These are phyloP conservation scores for Ectobius pallidus DNA, from an alignment of 2,888 invertebrate genomes.

Conservation along the genomic window DNA sequence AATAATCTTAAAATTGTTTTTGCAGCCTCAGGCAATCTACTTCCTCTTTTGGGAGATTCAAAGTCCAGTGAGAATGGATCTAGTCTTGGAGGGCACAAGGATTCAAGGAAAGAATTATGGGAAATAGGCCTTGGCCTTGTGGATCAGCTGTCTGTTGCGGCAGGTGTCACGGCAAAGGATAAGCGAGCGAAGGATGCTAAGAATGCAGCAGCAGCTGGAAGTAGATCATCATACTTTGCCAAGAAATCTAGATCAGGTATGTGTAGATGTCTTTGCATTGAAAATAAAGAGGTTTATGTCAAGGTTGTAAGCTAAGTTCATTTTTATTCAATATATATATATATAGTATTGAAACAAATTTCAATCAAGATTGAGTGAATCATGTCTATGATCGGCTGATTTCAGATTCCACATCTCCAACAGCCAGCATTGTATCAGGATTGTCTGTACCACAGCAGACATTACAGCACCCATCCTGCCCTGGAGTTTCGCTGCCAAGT, in stretches of 20 bases:
- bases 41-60: conserved; percentile 37
- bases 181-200: conserved; percentile 85
- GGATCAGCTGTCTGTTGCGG: conserved; percentile 76
- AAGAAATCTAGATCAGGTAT: conserved; percentile 42
- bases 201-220: conserved; percentile 55
- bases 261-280: neutral
- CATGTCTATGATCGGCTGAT: neutral
- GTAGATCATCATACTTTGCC: conserved; percentile 33
- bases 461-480: conserved; percentile 51
- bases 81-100: conserved; percentile 7
- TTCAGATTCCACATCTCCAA: conserved; percentile 19
- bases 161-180: conserved; percentile 87
- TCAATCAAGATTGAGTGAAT: too few relatives aligned
- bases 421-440: conserved; percentile 1
- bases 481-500: conserved; percentile 57
- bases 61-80: conserved; percentile 16
- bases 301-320: too few relatives aligned
- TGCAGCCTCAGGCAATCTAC: conserved; percentile 35
- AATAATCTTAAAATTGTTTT: too few relatives aligned
- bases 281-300: too few relatives aligned
- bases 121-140: conserved; percentile 51
- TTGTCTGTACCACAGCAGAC: conserved; percentile 30
- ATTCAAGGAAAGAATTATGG: conserved; percentile 40
- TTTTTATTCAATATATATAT: too few relatives aligned
- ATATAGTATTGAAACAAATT: too few relatives aligned